phyloP scores from a whole-genome alignment of 2,113 vertebrate genomes.

The Peromyscus polionotus region DNA sequence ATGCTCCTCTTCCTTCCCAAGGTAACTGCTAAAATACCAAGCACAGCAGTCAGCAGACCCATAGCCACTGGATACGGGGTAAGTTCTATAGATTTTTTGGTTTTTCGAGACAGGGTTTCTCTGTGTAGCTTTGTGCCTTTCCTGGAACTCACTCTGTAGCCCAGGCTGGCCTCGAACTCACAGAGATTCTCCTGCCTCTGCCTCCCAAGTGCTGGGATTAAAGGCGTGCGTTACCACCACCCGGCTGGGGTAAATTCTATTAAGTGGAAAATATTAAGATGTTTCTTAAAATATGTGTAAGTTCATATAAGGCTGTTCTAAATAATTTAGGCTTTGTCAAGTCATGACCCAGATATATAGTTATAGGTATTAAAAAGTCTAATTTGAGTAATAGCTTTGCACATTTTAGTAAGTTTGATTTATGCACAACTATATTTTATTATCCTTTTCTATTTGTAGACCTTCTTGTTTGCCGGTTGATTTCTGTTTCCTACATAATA shows the following conservation, averaged over 20 bases:
- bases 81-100: constrained; percentile 76
- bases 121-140: too few relatives aligned
- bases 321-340: constrained; percentile 44
- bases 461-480: constrained; percentile 61
- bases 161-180: too few relatives aligned
- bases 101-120: too few relatives aligned
- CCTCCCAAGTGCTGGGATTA: too few relatives aligned
- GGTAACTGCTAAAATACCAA: constrained; percentile 95
- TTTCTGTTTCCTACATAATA: constrained; percentile 19
- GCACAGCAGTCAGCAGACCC: constrained; percentile 92
- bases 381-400: constrained; percentile 41
- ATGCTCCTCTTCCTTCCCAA: constrained; percentile 82
- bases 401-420: constrained; percentile 57
- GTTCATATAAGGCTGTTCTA: constrained; percentile 45
- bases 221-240: too few relatives aligned
- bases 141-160: too few relatives aligned
- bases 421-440: constrained; percentile 40
- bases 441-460: constrained; percentile 55
- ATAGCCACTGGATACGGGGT: constrained; percentile 94
- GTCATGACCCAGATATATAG: background rate
- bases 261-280: constrained; percentile 76
- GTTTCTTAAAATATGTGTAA: constrained; percentile 54
- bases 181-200: too few relatives aligned
- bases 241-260: constrained; percentile 88
- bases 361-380: constrained; percentile 57